Base-by-base conservation (phyloP, 2,113 vertebrate genomes). In the Clarias macrocephalus region DNA sequence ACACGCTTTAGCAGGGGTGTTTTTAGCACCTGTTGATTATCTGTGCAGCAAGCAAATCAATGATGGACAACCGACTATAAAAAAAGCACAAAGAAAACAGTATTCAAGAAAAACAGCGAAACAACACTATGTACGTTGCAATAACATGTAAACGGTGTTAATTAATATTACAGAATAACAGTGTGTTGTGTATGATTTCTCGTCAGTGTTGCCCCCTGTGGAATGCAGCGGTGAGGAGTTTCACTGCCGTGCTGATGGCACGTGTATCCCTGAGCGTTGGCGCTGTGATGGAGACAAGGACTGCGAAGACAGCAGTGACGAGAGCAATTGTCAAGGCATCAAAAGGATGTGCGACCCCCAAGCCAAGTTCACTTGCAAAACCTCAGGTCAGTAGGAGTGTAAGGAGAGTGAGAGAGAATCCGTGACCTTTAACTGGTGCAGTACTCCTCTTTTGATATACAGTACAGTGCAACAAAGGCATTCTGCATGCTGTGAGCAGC, bases 231-330 rank as follows among this genome's bases (percentile, higher is more conserved):
- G 76, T n/a, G 95, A 97, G 89, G 97, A 99, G 89, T 99, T 99
- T 88, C 96, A 97, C 63, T 99, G 98, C 82, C 95, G 96, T 2
- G 94, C 96, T 25, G 98, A 97, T 13, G 97, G 97, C 77, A 98
- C 92, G 18, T 99, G 98, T 88, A 96, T 99, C 83, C 98, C 97
- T 0, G 96, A 97, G 37, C 87, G 98, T 79, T 99, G 98, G 98
- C 95, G 93, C 42, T 99, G 98, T 10, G 98, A 99, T 82, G 97
- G 98, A 1, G 98, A 99, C 76, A 99, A 98, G 88, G 98, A 99
- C 83, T 99, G 98, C 8, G 98, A 99, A 88, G 98, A 99, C 2
- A 97, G 98, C 0, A 97, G 96, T 1, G 98, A 99, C 48, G 98
- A 99, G 89, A 96, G 93, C 19, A 95, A 94, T 89, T 99, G 98